Percentiles rank a stretch among this genome's conserved stretches.
Evolutionary conservation across 2,797 vertebrate genomes (phyloP).

Genomic region (Hapalemur alaotrensis): DNA sequence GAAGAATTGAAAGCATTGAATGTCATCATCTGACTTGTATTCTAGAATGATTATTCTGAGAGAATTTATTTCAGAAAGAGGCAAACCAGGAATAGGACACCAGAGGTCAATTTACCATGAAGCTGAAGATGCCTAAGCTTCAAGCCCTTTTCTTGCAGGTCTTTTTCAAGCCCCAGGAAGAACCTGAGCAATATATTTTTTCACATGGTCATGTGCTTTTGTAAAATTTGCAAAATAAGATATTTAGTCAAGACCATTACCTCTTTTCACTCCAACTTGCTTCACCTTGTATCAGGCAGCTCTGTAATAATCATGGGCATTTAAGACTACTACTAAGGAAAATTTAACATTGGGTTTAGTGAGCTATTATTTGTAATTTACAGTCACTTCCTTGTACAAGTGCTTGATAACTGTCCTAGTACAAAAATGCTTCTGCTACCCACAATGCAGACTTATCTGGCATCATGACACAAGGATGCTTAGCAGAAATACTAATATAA

Average conservation of each 20-base stretch:
- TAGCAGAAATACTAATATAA: background rate
- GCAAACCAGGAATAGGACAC: background rate
- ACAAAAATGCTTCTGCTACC: background rate
- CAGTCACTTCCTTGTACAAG: background rate
- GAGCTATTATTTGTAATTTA: background rate
- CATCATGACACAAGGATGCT: background rate
- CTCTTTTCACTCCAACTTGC: background rate
- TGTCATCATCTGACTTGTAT: background rate
- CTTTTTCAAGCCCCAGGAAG: background rate
- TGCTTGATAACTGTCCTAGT: background rate
- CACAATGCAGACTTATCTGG: background rate
- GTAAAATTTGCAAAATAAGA: conserved; percentile 8
- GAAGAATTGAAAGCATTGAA: background rate
- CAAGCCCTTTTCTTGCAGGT: background rate
- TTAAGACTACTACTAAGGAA: background rate
- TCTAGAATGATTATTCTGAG: background rate
- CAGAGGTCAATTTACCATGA: background rate
- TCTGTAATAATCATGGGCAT: background rate
- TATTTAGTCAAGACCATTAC: background rate
- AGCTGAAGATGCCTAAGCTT: background rate
- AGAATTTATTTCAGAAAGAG: conserved; percentile 24
- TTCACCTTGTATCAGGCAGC: background rate
- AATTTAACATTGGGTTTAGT: background rate
- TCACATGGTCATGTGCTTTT: background rate
- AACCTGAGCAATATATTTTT: background rate